Evolutionary conservation across 1,140 invertebrate species (phyloP).

Genomic region (Battus philenor): DNA sequence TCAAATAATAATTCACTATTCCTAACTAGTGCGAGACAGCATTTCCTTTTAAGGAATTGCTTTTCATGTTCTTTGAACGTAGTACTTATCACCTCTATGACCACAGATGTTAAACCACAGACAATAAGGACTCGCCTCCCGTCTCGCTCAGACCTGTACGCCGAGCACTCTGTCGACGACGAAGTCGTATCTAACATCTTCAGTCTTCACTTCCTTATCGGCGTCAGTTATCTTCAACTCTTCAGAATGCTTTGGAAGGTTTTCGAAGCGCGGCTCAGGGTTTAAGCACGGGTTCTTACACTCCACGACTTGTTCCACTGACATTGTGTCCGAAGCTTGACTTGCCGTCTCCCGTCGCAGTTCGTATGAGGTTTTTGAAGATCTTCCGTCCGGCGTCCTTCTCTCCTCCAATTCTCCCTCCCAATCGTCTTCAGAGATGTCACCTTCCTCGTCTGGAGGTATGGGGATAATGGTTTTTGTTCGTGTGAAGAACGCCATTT

Average conservation of each 20-base stretch:
- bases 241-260: constrained; percentile 15
- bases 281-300: constrained; percentile 59
- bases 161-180: constrained; percentile 81
- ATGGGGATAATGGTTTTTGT: constrained; percentile 86
- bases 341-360: constrained; percentile 30
- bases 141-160: constrained; percentile 77
- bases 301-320: constrained; percentile 36
- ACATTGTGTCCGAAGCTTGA: constrained; percentile 8
- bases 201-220: constrained; percentile 44
- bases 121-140: not conserved
- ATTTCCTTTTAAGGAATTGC: no score
- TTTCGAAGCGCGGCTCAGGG: constrained; percentile 29
- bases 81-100: not conserved
- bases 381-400: constrained; percentile 55
- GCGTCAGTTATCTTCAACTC: constrained; percentile 31
- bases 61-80: no score
- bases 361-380: constrained; percentile 64
- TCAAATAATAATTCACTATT: no score
- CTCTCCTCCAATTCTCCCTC: constrained; percentile 57
- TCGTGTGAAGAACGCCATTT: constrained; percentile 95
- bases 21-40: no score
- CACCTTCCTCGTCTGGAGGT: constrained; percentile 81
- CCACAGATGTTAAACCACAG: not conserved
- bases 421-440: constrained; percentile 64
- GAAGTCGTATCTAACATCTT: constrained; percentile 81